Evolutionary conservation across 2,797 vertebrate genomes (phyloP).

Genomic region (Carcharodon carcharias): DNA sequence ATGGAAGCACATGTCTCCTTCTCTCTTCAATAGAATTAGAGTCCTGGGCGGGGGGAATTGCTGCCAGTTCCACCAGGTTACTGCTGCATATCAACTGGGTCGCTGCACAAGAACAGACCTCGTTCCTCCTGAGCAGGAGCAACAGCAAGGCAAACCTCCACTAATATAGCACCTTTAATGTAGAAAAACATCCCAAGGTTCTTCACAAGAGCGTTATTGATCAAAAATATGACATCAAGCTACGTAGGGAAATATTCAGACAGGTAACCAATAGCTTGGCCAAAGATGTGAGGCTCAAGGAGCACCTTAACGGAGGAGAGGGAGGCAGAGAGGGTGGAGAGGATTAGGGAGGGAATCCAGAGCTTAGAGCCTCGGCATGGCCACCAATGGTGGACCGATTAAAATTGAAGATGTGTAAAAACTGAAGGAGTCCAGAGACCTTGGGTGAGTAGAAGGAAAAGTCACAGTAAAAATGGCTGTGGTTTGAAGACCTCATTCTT

Average conservation of each 20-base stretch:
- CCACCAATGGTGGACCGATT: neutral
- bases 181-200: neutral
- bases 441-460: neutral
- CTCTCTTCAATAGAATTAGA: neutral
- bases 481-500: neutral
- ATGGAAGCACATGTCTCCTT: neutral
- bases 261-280: neutral
- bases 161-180: neutral
- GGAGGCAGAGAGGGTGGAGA: neutral
- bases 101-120: neutral
- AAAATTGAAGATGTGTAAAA: neutral
- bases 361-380: neutral
- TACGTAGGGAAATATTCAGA: neutral
- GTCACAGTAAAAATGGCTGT: neutral
- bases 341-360: too few relatives aligned
- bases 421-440: neutral
- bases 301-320: neutral
- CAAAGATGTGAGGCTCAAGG: neutral
- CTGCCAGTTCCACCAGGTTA: too few relatives aligned
- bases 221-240: neutral
- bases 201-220: neutral
- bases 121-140: neutral
- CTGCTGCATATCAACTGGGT: neutral
- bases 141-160: neutral
- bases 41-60: neutral